Conservation (phyloP, 1,140 invertebrate genomes). For the Leptopilina clavipes region DNA sequence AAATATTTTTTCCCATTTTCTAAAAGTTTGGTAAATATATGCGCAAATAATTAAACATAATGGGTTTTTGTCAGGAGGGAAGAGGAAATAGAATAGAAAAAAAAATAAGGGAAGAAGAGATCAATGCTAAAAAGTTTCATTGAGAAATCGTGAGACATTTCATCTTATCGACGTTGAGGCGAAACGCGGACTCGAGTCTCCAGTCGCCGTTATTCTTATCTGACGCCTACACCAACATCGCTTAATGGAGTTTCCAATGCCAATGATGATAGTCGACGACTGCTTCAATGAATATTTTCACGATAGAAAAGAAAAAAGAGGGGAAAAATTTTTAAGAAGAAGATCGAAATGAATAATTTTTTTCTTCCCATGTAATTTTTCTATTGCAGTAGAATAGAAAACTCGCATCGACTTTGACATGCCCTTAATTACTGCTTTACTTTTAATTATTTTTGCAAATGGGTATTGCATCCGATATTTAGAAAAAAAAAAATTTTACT, state of each 20-base stretch:
- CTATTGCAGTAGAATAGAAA: no score
- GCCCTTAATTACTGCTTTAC: no score
- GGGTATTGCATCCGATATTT: no score
- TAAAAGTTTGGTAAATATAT: no score
- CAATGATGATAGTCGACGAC: conserved; percentile 38
- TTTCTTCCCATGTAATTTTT: no score
- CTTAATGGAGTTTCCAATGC: conserved; percentile 46
- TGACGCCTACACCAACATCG: conserved; percentile 42
- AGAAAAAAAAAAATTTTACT: no score
- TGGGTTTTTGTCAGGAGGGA: not conserved
- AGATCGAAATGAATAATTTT: no score
- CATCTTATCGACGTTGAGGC: conserved; percentile 43
- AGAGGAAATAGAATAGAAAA: not conserved
- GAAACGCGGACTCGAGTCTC: conserved; percentile 40
- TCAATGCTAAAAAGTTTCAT: conserved; percentile 38
- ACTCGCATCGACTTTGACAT: no score
- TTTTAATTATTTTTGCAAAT: no score
- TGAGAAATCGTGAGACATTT: conserved; percentile 44
- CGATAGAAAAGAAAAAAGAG: conserved; percentile 32
- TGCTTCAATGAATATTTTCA: conserved; percentile 42
- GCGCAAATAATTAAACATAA: not conserved
- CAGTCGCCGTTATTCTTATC: conserved; percentile 49
- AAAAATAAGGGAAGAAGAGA: conserved; percentile 4
- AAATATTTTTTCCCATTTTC: no score
- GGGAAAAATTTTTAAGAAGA: not conserved